phyloP scores from a whole-genome alignment of 2,888 invertebrate genomes.

The Latheticus oryzae region DNA sequence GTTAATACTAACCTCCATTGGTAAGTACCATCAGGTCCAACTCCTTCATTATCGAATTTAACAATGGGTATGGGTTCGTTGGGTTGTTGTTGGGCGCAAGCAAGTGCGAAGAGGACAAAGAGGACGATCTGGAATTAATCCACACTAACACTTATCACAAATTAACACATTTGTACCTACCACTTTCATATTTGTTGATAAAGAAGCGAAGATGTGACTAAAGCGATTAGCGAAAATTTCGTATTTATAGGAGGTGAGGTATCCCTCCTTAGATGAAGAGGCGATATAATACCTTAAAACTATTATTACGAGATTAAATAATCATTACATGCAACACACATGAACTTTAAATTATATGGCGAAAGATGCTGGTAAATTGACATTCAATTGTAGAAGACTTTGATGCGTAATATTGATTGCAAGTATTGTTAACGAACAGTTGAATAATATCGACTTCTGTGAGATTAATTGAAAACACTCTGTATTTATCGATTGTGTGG shows the following conservation, averaged over 20 bases:
- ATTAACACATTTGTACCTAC: constrained; percentile 36
- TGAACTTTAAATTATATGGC: constrained; percentile 51
- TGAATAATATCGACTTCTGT: constrained; percentile 35
- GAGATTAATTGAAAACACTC: constrained; percentile 22
- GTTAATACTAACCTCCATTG: constrained; percentile 66
- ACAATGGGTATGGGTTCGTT: constrained; percentile 71
- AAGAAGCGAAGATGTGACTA: constrained; percentile 31
- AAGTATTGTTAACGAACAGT: constrained; percentile 28
- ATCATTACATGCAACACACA: constrained; percentile 47
- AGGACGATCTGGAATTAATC: constrained; percentile 37
- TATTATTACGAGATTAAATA: constrained; percentile 50
- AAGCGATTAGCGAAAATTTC: constrained; percentile 30
- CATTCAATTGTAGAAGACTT: constrained; percentile 41
- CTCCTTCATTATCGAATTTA: constrained; percentile 72
- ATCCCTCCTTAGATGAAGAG: constrained; percentile 41
- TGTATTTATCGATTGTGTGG: constrained; percentile 5
- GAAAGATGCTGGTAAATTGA: constrained; percentile 46
- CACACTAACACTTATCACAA: background rate
- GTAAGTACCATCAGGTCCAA: constrained; percentile 73
- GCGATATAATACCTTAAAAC: constrained; percentile 42
- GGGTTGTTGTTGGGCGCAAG: constrained; percentile 37
- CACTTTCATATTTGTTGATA: constrained; percentile 43
- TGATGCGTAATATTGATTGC: constrained; percentile 40
- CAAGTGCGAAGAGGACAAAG: constrained; percentile 25
- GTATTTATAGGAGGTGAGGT: constrained; percentile 41